A percentile compares a stretch with the other conserved stretches of the same genome.
Evolutionary conservation across 2,888 invertebrate species (phyloP).

Genomic region (Andrena praecox): DNA sequence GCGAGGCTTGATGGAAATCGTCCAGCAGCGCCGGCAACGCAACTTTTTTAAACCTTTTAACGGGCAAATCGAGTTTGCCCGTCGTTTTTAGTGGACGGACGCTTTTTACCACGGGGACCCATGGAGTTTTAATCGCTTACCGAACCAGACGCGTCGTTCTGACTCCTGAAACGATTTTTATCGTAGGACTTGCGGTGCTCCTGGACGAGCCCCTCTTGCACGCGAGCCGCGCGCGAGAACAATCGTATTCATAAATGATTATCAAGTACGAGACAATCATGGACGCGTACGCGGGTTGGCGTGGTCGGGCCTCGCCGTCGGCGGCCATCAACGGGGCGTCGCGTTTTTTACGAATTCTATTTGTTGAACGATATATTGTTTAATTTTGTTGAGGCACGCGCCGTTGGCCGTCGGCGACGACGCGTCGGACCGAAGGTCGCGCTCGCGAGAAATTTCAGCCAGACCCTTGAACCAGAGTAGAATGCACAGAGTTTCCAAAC

Average conservation of each 20-base stretch:
- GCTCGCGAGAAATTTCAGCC: conserved; percentile 58
- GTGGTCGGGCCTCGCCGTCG: conserved; percentile 19
- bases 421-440: conserved; percentile 22
- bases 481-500: neutral
- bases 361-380: conserved; percentile 81
- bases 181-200: neutral
- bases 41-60: conserved; percentile 58
- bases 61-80: conserved; percentile 38
- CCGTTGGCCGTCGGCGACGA: conserved; percentile 37
- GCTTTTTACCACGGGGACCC: conserved; percentile 45
- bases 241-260: conserved; percentile 63
- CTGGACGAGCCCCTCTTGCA: conserved; percentile 22
- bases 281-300: conserved; percentile 46
- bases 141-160: conserved; percentile 21
- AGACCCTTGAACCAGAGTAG: neutral
- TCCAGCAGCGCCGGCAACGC: conserved; percentile 29
- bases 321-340: conserved; percentile 31
- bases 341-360: conserved; percentile 76
- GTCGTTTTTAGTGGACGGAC: conserved; percentile 29
- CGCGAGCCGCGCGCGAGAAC: conserved; percentile 21
- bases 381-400: conserved; percentile 79
- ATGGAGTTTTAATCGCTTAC: conserved; percentile 34
- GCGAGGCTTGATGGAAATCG: conserved; percentile 4
- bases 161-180: conserved; percentile 17
- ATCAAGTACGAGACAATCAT: conserved; percentile 71